phyloP scores from a whole-genome alignment of 2,113 vertebrate genomes.

The Erpornis zantholeuca region DNA sequence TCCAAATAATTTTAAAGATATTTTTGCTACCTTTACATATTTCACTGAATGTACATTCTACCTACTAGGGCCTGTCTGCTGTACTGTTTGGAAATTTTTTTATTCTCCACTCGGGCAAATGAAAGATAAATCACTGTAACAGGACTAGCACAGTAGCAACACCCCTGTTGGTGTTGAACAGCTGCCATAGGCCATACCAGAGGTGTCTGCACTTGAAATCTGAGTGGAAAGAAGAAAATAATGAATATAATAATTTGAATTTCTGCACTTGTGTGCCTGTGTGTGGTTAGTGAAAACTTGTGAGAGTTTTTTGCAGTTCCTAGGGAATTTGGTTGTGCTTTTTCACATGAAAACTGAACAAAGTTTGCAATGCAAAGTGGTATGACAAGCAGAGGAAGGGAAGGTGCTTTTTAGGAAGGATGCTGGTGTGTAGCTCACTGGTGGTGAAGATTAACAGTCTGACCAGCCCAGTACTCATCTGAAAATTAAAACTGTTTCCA shows the following conservation, averaged over 20 bases:
- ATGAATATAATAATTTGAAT: not conserved
- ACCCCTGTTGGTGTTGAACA: not conserved
- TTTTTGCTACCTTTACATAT: not conserved
- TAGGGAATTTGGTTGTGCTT: not conserved
- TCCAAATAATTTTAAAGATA: not conserved
- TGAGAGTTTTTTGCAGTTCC: not conserved
- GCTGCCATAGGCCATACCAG: not conserved
- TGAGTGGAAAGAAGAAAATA: not conserved
- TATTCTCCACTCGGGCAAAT: not conserved
- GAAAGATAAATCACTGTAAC: not conserved
- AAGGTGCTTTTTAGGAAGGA: not conserved
- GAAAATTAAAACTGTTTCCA: not conserved
- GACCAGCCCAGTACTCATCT: not conserved
- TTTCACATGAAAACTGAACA: not conserved
- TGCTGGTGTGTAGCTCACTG: not conserved
- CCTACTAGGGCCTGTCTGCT: not conserved
- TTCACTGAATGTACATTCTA: not conserved
- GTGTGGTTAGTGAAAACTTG: not conserved
- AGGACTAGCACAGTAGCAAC: not conserved
- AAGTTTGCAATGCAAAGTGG: not conserved
- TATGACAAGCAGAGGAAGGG: not conserved
- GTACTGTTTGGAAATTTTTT: not conserved
- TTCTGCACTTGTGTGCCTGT: not conserved
- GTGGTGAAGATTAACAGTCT: not conserved
- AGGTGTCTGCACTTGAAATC: not conserved